These are phyloP conservation scores for Diadumene lineata DNA, from an alignment of 92 coral and sea anemone species.

Conservation along the genomic window DNA sequence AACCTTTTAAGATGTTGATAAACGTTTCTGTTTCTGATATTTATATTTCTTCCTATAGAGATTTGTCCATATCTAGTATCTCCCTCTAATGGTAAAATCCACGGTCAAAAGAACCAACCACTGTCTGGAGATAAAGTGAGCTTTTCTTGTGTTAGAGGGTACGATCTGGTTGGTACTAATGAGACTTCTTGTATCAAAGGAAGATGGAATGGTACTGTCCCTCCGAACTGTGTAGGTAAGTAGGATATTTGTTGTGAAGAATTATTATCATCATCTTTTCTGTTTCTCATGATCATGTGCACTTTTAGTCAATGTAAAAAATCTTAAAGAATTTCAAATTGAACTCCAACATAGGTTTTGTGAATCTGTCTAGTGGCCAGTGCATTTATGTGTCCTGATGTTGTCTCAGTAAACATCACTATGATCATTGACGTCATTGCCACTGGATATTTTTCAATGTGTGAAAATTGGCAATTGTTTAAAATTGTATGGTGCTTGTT, in stretches of 20 bases:
- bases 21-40: neutral
- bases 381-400: too few relatives aligned
- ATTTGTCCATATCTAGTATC: slow-evolving; percentile 30
- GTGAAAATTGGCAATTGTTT: slow-evolving; percentile 13
- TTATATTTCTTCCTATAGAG: neutral
- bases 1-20: neutral
- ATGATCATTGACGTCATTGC: neutral
- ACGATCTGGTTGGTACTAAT: slow-evolving; percentile 23
- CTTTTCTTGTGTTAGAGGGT: slow-evolving; percentile 8
- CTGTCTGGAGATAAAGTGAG: slow-evolving; percentile 33
- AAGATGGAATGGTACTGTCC: slow-evolving; percentile 31
- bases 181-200: slow-evolving; percentile 23
- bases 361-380: too few relatives aligned
- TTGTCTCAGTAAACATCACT: too few relatives aligned
- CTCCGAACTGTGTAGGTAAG: slow-evolving; percentile 24
- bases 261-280: neutral
- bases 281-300: neutral
- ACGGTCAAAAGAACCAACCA: slow-evolving; percentile 14
- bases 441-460: neutral
- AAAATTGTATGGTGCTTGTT: neutral
- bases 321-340: too few relatives aligned
- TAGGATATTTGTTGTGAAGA: neutral
- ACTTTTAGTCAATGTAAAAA: neutral
- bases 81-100: slow-evolving; percentile 24
- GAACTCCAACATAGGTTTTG: too few relatives aligned